A percentile compares a stretch with the other conserved stretches of the same genome.
Conservation (phyloP, 2,113 vertebrate genomes). For the Etheostoma spectabile region DNA sequence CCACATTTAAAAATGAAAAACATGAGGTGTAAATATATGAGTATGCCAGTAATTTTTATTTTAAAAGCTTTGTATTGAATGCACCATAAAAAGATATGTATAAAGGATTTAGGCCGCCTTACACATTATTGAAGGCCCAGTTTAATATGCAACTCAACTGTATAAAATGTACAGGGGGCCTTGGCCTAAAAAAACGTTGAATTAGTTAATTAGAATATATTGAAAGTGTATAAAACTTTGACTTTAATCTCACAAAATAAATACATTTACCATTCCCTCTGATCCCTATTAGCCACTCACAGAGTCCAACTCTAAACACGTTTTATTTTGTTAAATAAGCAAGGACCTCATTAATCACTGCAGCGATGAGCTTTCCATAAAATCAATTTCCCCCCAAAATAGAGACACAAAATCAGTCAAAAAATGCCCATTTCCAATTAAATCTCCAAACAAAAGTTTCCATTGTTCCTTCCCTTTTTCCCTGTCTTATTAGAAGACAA, state of each 20-base stretch:
- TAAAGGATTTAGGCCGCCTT: too few species aligned
- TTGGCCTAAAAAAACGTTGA: too few species aligned
- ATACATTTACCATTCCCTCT: slow-evolving; percentile 22
- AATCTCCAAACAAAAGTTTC: background rate
- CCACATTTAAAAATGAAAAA: too few species aligned
- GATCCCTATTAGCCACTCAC: slow-evolving; percentile 9
- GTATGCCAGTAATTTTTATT: too few species aligned
- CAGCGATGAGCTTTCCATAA: background rate
- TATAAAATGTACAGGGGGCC: too few species aligned
- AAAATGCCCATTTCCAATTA: background rate
- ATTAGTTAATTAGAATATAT: background rate
- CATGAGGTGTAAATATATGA: too few species aligned
- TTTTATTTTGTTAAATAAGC: slow-evolving; percentile 2
- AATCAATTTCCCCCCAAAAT: slow-evolving; percentile 5
- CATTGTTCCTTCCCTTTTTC: background rate
- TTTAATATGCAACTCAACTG: too few species aligned
- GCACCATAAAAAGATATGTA: too few species aligned
- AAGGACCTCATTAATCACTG: background rate
- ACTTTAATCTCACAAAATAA: slow-evolving; percentile 34
- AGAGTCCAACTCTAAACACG: background rate
- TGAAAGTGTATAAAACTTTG: background rate
- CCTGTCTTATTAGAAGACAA: background rate
- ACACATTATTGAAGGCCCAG: too few species aligned
- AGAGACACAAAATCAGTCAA: background rate
- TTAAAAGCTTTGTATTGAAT: too few species aligned